phyloP scores from a whole-genome alignment of 2,888 invertebrate species.

The Stomorhina lunata region DNA sequence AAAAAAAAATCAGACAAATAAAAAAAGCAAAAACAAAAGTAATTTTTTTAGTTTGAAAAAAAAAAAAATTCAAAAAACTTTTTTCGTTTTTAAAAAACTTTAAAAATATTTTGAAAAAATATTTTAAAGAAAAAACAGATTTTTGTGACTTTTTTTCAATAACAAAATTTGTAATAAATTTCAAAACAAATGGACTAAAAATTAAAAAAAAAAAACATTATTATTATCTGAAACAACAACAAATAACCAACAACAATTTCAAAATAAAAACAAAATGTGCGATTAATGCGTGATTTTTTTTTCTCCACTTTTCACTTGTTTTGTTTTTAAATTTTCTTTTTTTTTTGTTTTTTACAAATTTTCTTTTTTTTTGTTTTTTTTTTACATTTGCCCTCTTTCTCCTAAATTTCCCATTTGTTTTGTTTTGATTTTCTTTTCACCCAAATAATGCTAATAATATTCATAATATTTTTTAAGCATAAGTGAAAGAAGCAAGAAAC shows the following conservation, averaged over 20 bases:
- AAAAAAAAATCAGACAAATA: neutral
- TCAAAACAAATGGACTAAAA: constrained; percentile 11
- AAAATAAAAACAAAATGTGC: constrained; percentile 51
- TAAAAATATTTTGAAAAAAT: too few species aligned
- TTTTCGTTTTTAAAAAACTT: too few species aligned
- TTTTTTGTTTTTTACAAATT: neutral
- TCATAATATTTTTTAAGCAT: constrained; percentile 28
- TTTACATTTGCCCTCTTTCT: constrained; percentile 1
- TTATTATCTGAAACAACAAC: neutral
- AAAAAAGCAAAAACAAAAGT: neutral
- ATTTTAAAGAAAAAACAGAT: too few species aligned
- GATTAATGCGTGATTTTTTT: constrained; percentile 7
- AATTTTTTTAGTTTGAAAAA: neutral
- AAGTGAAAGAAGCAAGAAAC: too few species aligned
- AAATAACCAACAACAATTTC: constrained; percentile 5
- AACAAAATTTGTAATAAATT: neutral
- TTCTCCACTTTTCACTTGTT: too few species aligned
- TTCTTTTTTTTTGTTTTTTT: neutral
- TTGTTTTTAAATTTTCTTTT: too few species aligned
- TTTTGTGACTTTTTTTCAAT: too few species aligned
- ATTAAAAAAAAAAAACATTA: constrained; percentile 1
- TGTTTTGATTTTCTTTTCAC: neutral
- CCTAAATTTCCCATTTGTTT: constrained; percentile 41
- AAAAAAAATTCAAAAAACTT: neutral
- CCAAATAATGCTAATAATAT: constrained; percentile 40